Evolutionary conservation across 2,797 vertebrate genomes (phyloP).

Genomic region (Monodelphis domestica): DNA sequence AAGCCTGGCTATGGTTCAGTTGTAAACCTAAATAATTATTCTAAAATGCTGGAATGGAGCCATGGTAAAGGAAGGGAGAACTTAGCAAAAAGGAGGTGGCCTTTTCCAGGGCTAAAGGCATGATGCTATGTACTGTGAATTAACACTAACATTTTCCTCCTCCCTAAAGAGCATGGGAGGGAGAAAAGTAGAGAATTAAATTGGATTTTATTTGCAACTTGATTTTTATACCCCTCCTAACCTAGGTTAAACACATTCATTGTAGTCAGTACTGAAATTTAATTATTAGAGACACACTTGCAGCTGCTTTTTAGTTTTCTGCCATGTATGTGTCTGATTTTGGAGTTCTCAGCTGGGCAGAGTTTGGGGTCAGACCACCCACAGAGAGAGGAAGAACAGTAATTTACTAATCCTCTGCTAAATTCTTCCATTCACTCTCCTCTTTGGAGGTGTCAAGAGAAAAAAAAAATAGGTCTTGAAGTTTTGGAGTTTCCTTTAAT

Average conservation of each 20-base stretch:
- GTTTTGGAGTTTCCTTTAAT: not conserved
- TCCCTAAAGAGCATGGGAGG: not conserved
- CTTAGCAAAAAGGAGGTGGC: fast-evolving
- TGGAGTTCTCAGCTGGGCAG: constrained; percentile 53
- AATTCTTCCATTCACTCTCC: not conserved
- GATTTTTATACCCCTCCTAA: constrained; percentile 35
- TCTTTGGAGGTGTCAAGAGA: not conserved
- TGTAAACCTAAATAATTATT: not conserved
- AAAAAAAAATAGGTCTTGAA: not conserved
- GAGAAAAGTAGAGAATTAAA: not conserved
- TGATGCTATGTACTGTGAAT: not conserved
- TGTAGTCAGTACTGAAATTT: constrained; percentile 50
- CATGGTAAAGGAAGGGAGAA: not conserved
- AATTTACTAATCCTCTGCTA: constrained; percentile 58
- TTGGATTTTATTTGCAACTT: constrained; percentile 36
- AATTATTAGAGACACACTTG: constrained; percentile 53
- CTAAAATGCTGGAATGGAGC: not conserved
- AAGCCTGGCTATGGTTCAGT: not conserved
- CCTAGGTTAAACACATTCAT: constrained; percentile 39
- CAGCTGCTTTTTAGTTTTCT: constrained; percentile 50
- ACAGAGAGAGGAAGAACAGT: constrained; percentile 48
- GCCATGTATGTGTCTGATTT: constrained; percentile 27
- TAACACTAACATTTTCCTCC: not conserved
- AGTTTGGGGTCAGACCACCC: constrained; percentile 69
- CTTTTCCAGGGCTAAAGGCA: not conserved